phyloP scores from a whole-genome alignment of 2,888 invertebrate species.

The Ryuthela nishihirai region DNA sequence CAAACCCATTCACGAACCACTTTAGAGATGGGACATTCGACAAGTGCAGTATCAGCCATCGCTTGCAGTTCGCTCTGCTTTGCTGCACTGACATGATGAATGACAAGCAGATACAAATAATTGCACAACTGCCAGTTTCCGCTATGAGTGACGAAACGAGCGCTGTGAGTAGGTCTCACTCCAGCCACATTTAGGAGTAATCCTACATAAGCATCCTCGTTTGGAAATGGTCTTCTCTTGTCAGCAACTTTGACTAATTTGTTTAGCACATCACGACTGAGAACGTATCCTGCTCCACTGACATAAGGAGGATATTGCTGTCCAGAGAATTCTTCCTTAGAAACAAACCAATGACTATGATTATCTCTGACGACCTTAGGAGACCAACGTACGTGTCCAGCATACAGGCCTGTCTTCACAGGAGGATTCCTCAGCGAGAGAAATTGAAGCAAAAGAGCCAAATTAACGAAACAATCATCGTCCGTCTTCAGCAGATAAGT shows the following conservation, averaged over 20 bases:
- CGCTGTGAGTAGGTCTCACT: conserved; percentile 45
- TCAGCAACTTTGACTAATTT: conserved; percentile 43
- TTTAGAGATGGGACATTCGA: conserved; percentile 21
- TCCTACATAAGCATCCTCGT: conserved; percentile 51
- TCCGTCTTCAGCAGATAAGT: conserved; percentile 35
- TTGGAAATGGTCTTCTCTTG: conserved; percentile 46
- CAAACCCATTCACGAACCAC: conserved; percentile 17
- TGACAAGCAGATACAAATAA: conserved; percentile 47
- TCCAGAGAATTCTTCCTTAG: conserved; percentile 43
- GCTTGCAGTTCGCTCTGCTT: conserved; percentile 40
- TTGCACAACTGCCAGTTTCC: conserved; percentile 47
- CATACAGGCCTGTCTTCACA: conserved; percentile 44
- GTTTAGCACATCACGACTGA: conserved; percentile 46
- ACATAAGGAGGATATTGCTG: conserved; percentile 48
- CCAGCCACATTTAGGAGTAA: conserved; percentile 45
- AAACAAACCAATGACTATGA: conserved; percentile 47
- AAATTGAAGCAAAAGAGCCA: conserved; percentile 22
- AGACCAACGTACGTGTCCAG: conserved; percentile 45
- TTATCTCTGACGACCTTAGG: conserved; percentile 46
- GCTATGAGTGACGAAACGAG: conserved; percentile 46
- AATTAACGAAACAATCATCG: conserved; percentile 41
- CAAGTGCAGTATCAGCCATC: conserved; percentile 42
- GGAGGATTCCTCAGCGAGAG: conserved; percentile 14
- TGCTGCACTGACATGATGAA: conserved; percentile 46
- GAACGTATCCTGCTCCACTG: conserved; percentile 49